phyloP scores from a whole-genome alignment of 2,888 invertebrate species.

The Liopterus haemorrhoidalis region DNA sequence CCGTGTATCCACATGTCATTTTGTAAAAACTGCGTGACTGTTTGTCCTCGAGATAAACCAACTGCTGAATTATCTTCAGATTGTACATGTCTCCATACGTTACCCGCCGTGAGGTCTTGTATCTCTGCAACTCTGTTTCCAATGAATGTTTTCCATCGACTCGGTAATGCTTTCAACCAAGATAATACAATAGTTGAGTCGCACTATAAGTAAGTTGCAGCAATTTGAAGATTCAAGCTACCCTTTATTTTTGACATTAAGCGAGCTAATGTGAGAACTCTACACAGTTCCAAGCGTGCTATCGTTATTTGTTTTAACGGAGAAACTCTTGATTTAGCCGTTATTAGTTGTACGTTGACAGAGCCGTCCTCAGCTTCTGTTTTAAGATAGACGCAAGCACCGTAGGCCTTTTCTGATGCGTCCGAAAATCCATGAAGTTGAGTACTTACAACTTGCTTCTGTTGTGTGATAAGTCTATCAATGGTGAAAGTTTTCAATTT shows the following conservation, averaged over 20 bases:
- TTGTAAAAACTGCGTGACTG: too few relatives aligned
- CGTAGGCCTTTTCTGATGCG: not conserved
- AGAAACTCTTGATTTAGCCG: constrained; percentile 6
- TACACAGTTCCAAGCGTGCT: not conserved
- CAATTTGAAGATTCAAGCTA: constrained; percentile 13
- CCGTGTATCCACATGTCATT: not conserved
- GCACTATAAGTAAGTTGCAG: constrained; percentile 20
- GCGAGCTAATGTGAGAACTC: not conserved
- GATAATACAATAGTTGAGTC: constrained; percentile 28
- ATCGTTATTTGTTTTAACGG: not conserved
- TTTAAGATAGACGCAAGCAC: constrained; percentile 4
- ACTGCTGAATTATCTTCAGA: constrained; percentile 26
- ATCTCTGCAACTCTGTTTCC: constrained; percentile 27
- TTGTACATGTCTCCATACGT: constrained; percentile 21
- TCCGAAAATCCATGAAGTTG: constrained; percentile 7
- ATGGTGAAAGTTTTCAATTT: not conserved
- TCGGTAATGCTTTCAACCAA: constrained; percentile 14
- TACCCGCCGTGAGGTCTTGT: constrained; percentile 4
- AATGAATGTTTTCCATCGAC: constrained; percentile 25
- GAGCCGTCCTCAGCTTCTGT: not conserved
- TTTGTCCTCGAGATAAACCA: constrained; percentile 23
- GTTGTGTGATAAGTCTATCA: not conserved
- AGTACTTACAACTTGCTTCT: not conserved
- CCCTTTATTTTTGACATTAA: constrained; percentile 16
- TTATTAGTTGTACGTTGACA: not conserved